These are phyloP conservation scores for Sebastes hubbsi DNA, from an alignment of 2,797 vertebrate genomes.

Conservation along the genomic window DNA sequence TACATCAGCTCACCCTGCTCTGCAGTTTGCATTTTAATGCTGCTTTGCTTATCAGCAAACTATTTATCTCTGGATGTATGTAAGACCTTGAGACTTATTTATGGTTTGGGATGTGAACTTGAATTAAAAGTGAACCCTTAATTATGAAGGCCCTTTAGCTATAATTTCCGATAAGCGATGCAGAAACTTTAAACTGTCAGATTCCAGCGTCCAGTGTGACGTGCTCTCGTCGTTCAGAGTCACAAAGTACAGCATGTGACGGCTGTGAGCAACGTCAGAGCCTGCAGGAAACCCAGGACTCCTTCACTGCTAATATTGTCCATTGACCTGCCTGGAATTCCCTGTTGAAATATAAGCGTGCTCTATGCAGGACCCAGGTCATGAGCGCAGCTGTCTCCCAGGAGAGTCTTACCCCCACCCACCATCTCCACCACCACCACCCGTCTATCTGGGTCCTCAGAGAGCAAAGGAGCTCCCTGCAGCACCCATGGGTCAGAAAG, in stretches of 20 bases:
- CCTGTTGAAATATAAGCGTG: conserved; percentile 49
- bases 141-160: neutral
- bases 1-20: neutral
- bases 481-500: neutral
- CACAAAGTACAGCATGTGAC: conserved; percentile 3
- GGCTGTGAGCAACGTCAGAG: neutral
- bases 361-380: neutral
- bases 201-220: neutral
- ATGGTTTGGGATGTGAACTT: neutral
- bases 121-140: too few species aligned
- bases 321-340: conserved; percentile 73
- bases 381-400: conserved; percentile 51
- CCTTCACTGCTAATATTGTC: conserved; percentile 67
- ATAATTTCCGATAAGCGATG: neutral
- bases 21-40: conserved; percentile 14
- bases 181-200: neutral
- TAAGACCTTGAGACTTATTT: neutral
- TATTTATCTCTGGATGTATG: neutral
- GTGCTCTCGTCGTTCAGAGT: neutral
- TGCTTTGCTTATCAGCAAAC: neutral
- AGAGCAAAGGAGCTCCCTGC: neutral
- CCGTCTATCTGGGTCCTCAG: neutral
- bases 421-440: neutral
- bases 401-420: neutral
- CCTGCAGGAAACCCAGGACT: conserved; percentile 38